Conservation (phyloP, 2,888 invertebrate species). For the Listrodromus nycthemerus region DNA sequence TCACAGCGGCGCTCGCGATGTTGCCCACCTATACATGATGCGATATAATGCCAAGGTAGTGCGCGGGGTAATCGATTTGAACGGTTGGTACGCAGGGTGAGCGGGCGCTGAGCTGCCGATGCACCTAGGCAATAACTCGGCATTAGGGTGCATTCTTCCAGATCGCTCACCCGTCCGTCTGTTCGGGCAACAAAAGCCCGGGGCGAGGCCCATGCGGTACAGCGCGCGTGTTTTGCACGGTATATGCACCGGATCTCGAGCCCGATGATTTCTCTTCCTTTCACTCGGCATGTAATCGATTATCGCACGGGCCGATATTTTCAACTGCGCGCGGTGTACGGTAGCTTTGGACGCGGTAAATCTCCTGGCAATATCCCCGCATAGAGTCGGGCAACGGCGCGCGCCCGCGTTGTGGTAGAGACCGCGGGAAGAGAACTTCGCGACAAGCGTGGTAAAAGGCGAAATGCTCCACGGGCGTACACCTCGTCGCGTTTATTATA, state of each 20-base stretch:
- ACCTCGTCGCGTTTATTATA: slow-evolving; percentile 58
- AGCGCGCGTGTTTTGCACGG: slow-evolving; percentile 22
- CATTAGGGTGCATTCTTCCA: slow-evolving; percentile 69
- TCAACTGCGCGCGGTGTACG: slow-evolving; percentile 36
- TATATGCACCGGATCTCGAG: slow-evolving; percentile 62
- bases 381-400: slow-evolving; percentile 1
- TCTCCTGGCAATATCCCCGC: neutral
- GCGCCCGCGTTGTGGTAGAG: slow-evolving; percentile 1
- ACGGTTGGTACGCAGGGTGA: slow-evolving; percentile 43
- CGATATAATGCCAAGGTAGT: slow-evolving; percentile 36
- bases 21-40: neutral
- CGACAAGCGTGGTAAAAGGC: slow-evolving; percentile 60
- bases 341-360: slow-evolving; percentile 12
- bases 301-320: slow-evolving; percentile 73
- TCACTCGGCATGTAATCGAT: slow-evolving; percentile 77
- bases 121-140: slow-evolving; percentile 65
- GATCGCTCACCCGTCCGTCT: slow-evolving; percentile 66
- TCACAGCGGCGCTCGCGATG: slow-evolving; percentile 29
- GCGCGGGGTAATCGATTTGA: slow-evolving; percentile 68
- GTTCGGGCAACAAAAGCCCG: slow-evolving; percentile 64
- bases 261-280: slow-evolving; percentile 75
- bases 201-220: slow-evolving; percentile 43
- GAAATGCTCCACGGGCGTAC: slow-evolving; percentile 49
- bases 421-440: slow-evolving; percentile 32
- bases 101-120: slow-evolving; percentile 42